These are phyloP conservation scores for Drosophila mojavensis DNA, from an alignment of 1,140 invertebrate species.

Conservation along the genomic window DNA sequence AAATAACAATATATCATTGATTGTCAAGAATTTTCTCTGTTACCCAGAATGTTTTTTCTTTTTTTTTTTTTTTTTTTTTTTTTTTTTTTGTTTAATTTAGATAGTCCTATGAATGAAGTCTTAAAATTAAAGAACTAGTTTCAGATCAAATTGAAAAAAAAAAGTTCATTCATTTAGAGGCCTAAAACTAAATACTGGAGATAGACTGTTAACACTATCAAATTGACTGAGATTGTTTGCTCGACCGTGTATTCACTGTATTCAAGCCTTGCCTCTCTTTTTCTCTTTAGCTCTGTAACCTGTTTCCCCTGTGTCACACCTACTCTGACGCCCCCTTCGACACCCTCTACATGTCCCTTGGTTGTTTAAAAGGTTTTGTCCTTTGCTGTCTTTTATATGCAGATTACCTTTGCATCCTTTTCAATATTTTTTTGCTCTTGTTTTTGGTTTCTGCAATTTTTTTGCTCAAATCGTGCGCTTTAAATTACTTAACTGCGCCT, in stretches of 20 bases:
- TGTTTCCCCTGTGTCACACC: neutral
- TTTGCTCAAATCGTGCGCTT: conserved; percentile 36
- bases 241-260: neutral
- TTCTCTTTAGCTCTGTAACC: neutral
- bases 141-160: too few species aligned
- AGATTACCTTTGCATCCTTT: conserved; percentile 50
- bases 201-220: neutral
- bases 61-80: too few species aligned
- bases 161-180: too few species aligned
- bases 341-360: neutral
- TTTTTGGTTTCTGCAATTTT: neutral
- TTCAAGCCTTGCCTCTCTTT: neutral
- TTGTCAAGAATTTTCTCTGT: too few species aligned
- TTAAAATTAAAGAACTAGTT: too few species aligned
- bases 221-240: neutral
- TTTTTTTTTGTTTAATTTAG: too few species aligned
- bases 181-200: too few species aligned
- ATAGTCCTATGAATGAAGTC: too few species aligned
- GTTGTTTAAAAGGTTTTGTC: conserved; percentile 68
- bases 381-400: conserved; percentile 69
- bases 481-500: conserved; percentile 57
- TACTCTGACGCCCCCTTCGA: neutral
- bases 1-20: too few species aligned
- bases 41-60: too few species aligned
- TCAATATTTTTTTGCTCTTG: neutral